Evolutionary conservation across 2,888 invertebrate genomes (phyloP).

Genomic region (Tetragonula carbonaria): DNA sequence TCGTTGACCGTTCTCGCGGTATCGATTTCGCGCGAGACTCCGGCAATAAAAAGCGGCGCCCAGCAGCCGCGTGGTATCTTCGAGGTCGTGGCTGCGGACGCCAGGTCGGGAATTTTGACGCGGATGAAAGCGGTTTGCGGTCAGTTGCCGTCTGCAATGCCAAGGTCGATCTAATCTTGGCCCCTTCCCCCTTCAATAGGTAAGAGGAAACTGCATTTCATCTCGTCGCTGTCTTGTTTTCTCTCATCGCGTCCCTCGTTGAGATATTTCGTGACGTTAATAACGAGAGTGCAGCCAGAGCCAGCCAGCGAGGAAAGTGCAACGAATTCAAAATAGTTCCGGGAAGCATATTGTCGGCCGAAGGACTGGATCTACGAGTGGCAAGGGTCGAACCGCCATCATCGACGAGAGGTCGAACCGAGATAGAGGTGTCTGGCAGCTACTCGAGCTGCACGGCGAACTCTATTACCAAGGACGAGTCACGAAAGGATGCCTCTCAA

Average conservation of each 20-base stretch:
- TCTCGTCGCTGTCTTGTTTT: background rate
- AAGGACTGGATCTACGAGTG: background rate
- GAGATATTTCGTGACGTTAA: constrained; percentile 28
- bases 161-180: constrained; percentile 69
- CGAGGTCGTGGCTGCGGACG: constrained; percentile 35
- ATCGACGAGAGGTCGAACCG: constrained; percentile 39
- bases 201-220: constrained; percentile 9
- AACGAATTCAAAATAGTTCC: constrained; percentile 46
- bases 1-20: constrained; percentile 25
- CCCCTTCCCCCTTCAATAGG: constrained; percentile 6
- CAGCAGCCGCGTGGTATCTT: constrained; percentile 33
- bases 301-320: constrained; percentile 15
- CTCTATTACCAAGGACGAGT: constrained; percentile 51
- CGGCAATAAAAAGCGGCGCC: constrained; percentile 30
- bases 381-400: constrained; percentile 17
- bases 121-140: constrained; percentile 45
- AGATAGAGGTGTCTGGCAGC: constrained; percentile 38
- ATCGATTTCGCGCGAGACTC: constrained; percentile 30
- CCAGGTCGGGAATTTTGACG: constrained; percentile 42
- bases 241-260: too few species aligned
- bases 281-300: constrained; percentile 22
- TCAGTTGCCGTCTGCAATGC: constrained; percentile 47
- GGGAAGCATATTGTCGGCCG: constrained; percentile 25
- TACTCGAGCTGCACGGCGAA: constrained; percentile 22
- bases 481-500: constrained; percentile 41